Base-by-base conservation (phyloP, 2,113 vertebrate genomes). In the Ginglymostoma cirratum region DNA sequence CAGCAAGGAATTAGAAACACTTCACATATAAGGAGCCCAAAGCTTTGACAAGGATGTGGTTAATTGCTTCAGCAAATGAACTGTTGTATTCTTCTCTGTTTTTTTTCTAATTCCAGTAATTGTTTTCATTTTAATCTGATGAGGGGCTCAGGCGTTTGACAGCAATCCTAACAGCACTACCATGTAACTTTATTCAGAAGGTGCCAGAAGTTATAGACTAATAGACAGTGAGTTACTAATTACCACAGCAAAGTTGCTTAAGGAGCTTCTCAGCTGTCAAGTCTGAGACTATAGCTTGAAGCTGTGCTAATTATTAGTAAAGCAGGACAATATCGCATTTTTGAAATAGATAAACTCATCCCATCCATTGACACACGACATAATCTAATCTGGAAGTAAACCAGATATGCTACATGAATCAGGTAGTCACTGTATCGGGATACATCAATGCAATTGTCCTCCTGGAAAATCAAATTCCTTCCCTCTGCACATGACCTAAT, bases 131-230 rank as follows among this genome's bases (percentile, higher is more conserved):
- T 95, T 97, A 98, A 98, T 97, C 97, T 97, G 97, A 97, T 97
- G 96, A 97, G 97, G 96, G 96, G 97, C 98, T 98, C 98, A 98
- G 98, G 98, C 98, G 97, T 97, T 98, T 98, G 98, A 98, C 98
- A 97, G 97, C 97, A 98, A 97, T 98, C 98, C 98, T 97, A 98
- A 96, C 97, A 97, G 98, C 98, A 98, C 98, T 98, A 98, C 96
- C 96, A 97, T 97, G 97, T 97, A 97, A 96, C 97, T 97, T 98
- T 98, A 98, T 98, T 98, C 98, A 98, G 98, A 98, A 97, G 97
- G 97, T 98, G 98, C 98, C 98, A 98, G 98, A 97, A 97, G 97
- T 97, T 97, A 97, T 98, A 98, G 97, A 97, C 97, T 97, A 97
- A 97, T 97, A 98, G 98, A 98, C 98, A 98, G 97, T 97, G 97